A percentile compares a stretch with the other conserved stretches of the same genome.
Evolutionary conservation across 2,113 vertebrate species (phyloP).

Genomic region (Amphiprion percula): DNA sequence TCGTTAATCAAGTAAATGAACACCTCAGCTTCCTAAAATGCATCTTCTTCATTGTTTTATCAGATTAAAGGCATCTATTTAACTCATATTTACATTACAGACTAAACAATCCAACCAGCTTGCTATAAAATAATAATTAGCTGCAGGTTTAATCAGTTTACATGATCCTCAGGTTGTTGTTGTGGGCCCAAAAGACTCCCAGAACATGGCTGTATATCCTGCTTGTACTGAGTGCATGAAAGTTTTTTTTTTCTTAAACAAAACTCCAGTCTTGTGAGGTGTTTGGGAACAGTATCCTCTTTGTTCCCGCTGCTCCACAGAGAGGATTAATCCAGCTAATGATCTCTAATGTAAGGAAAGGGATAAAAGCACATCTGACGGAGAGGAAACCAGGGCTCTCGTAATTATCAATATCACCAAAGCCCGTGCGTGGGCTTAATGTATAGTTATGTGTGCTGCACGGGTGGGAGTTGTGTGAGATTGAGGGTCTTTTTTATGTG

Average conservation of each 20-base stretch:
- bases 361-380: slow-evolving; percentile 59
- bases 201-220: slow-evolving; percentile 22
- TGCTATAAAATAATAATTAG: neutral
- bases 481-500: neutral
- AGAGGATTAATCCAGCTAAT: slow-evolving; percentile 79
- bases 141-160: too few species aligned
- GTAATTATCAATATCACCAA: slow-evolving; percentile 18
- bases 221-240: slow-evolving; percentile 31
- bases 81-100: too few species aligned
- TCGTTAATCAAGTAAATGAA: neutral
- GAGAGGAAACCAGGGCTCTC: slow-evolving; percentile 32
- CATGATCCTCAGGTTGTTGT: neutral
- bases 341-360: slow-evolving; percentile 69
- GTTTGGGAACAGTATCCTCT: slow-evolving; percentile 77
- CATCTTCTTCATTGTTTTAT: neutral
- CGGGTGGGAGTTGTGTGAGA: neutral
- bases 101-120: neutral
- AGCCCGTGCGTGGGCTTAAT: neutral
- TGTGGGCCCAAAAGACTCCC: neutral
- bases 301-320: slow-evolving; percentile 66
- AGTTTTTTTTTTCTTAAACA: slow-evolving; percentile 39
- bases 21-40: neutral
- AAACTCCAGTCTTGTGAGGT: slow-evolving; percentile 79
- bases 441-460: slow-evolving; percentile 22
- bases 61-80: too few species aligned